phyloP scores from a whole-genome alignment of 2,888 invertebrate species.

The Cetonia aurata region DNA sequence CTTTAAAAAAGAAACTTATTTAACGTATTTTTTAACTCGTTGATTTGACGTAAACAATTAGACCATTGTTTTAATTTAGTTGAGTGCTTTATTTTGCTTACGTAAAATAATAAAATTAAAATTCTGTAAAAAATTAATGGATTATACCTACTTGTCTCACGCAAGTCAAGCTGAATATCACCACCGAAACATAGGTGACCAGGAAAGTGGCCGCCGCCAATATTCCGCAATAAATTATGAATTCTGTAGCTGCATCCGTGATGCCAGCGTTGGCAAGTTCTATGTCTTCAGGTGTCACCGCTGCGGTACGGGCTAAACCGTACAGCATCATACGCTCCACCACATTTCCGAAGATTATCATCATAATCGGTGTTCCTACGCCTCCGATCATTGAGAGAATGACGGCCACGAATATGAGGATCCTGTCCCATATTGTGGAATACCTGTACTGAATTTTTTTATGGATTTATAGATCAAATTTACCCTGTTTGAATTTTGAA shows the following conservation, averaged over 20 bases:
- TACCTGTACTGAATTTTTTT: slow-evolving; percentile 73
- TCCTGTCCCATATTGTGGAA: slow-evolving; percentile 71
- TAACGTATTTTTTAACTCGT: too few relatives aligned
- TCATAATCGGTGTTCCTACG: slow-evolving; percentile 75
- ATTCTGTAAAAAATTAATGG: background rate
- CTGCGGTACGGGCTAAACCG: background rate
- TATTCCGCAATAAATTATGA: slow-evolving; percentile 72
- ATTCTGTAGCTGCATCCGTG: slow-evolving; percentile 68
- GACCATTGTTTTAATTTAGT: too few relatives aligned
- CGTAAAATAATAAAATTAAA: too few relatives aligned
- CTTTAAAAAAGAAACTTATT: too few relatives aligned
- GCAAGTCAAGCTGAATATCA: slow-evolving; percentile 77
- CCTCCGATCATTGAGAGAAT: slow-evolving; percentile 72
- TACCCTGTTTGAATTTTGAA: too few relatives aligned
- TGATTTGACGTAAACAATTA: too few relatives aligned
- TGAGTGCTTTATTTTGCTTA: too few relatives aligned
- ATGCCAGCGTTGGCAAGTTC: slow-evolving; percentile 65
- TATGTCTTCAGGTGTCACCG: slow-evolving; percentile 47
- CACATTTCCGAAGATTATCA: slow-evolving; percentile 75
- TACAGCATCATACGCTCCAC: slow-evolving; percentile 72
- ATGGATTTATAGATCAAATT: background rate
- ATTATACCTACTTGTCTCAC: slow-evolving; percentile 72
- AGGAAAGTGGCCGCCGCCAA: slow-evolving; percentile 73
- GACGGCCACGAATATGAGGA: slow-evolving; percentile 71
- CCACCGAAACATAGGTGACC: slow-evolving; percentile 74